Evolutionary conservation across 2,888 invertebrate species (phyloP), one percentile per base, ranked within the genome.

Genomic region (Anorthoa munda): DNA sequence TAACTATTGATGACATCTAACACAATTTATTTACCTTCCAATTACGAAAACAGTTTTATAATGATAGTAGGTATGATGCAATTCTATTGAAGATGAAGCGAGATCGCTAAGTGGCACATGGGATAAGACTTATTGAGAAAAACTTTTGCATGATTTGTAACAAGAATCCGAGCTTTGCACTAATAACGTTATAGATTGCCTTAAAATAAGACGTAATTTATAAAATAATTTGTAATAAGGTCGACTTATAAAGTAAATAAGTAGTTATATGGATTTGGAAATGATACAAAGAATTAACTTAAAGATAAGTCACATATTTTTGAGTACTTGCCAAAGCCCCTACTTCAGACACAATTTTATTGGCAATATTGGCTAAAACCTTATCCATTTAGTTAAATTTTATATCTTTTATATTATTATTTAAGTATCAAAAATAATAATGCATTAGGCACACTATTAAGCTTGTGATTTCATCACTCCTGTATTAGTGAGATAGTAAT

Each of bases 1-100:
- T 53, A 45, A 56, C 21, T 68, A 18, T 46, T 21, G 12, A 55
- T 53, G 4, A 31, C 1, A 18, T 59, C 45, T 66, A 50, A 64
- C 21, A 26, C 66, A 59, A 72, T 79, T 12, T 64, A 21, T 59
- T 48, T 46, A 13, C 3, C 26, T 48, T 48, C 18, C 11, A 56
- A 50, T 59, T 39, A 26, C 26, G 21, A 51, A 39, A 48, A 82
- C 2, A 23, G 46, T 31, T n/a, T n/a, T 15, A 53, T 2, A 3
- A 31, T n/a, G 26, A 56, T 23, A 60, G 55, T 23, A 81, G 84
- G 81, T 23, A 81, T 81, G 81, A 81, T 75, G 81, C 82, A 81
- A 81, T 84, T 69, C n/a, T 59, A 60, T 48, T 31, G 39, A 18
- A 81, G 21, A 84, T 81, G 76, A 75, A 75, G 51, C 48, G 59